Percentiles rank a stretch among this genome's conserved stretches.
phyloP scores from a whole-genome alignment of 2,797 vertebrate species.

The Amblyopsis hoosieri region DNA sequence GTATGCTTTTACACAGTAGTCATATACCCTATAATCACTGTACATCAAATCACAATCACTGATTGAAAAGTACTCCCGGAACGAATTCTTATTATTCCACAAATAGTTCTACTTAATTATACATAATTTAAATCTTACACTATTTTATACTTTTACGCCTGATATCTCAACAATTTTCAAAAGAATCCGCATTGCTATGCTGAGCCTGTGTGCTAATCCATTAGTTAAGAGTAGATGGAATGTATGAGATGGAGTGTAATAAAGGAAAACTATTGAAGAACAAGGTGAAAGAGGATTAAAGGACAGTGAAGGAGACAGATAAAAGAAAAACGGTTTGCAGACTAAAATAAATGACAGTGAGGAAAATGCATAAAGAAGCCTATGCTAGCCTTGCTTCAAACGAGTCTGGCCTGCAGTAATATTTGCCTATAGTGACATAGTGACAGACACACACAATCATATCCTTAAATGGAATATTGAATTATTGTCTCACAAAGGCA shows the following conservation, averaged over 20 bases:
- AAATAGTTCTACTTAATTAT: no score
- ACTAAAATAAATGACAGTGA: neutral
- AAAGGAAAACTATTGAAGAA: neutral
- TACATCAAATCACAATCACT: no score
- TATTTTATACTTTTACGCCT: no score
- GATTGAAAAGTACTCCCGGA: no score
- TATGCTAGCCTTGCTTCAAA: slow-evolving; percentile 1
- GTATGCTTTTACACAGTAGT: no score
- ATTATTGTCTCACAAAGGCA: slow-evolving; percentile 21
- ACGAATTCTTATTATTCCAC: no score
- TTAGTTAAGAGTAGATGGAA: neutral
- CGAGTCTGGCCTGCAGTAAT: neutral
- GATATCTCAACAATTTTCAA: no score
- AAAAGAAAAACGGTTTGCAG: no score
- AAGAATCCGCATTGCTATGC: neutral
- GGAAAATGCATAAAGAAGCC: neutral
- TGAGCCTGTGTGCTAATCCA: neutral
- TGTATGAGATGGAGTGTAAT: neutral
- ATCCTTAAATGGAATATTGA: slow-evolving; percentile 15
- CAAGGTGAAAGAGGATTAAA: neutral
- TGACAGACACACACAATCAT: slow-evolving; percentile 1
- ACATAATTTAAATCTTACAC: no score
- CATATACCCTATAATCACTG: no score
- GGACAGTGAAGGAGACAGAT: neutral
- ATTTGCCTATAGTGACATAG: neutral